Base-by-base conservation (phyloP, 1,140 invertebrate genomes). In the Parapsyche elsis region DNA sequence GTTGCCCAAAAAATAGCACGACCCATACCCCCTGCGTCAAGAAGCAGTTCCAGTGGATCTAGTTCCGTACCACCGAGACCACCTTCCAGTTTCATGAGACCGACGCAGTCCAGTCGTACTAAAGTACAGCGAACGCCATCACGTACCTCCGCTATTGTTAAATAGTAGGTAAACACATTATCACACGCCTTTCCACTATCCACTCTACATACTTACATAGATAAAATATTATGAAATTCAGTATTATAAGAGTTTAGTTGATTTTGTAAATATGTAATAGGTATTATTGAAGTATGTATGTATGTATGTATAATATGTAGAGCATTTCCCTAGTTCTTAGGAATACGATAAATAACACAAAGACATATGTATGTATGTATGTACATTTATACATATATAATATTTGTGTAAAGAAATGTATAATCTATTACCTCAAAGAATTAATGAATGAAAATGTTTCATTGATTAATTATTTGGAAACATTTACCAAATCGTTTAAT, bases 1-100 rank as follows among this genome's bases (percentile, higher is more conserved):
- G 89, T 92, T 9, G 91, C 91, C 0, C 88, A 90, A 0, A 71
- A 77, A 23, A 46, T 82, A 38, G n/a, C 76, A 2, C 61, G 74
- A 23, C 85, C 90, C 1, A 85, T 86, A 57, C 87, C 87, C 10
- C 86, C 86, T 0, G 73, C 79, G n/a, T 80, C 82, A n/a, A 86
- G 84, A 81, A 88, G 83, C 61, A 76, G 53, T 30, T 77, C 77
- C 10, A 76, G 64, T 21, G 81, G 30, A 21, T 70, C 81, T 19
- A 73, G 67, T 73, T 79, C 80, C 30, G 80, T 81, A 24, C 78
- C 82, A 16, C 84, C 59, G 80, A 80, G 78, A 45, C 57, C 85
- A 16, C 82, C 78, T 0, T 90, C 90, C 80, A 88, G 90, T 64
- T 91, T 91, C 83, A 91, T 91, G 91, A 87, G 90, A 79, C 91